Base-by-base conservation (phyloP, 2,797 vertebrate species). In the Pantherophis vulpinus region DNA sequence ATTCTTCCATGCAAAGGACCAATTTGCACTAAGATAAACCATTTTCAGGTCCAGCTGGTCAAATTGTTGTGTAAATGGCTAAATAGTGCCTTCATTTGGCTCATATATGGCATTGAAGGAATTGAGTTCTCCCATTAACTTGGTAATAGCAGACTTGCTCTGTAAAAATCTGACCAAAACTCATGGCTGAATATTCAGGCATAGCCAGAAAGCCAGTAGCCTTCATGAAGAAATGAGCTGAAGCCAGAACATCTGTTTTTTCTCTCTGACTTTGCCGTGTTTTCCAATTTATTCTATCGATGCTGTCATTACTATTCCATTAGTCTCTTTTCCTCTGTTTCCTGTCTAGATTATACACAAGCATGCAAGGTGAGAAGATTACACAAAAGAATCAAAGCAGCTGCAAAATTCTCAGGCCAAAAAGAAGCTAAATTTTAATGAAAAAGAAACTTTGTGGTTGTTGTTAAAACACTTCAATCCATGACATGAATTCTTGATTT, bases 241-340 rank as follows among this genome's bases (percentile, higher is more conserved):
- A 58, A 94, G 96, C 95, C 96, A 96, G 91, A 1, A 20, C 95
- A 94, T 95, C 94, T 95, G 91, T 89, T 95, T 92, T 86, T 86
- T 90, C 88, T 95, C 54, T 90, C 90, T 92, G 94, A 5, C 89
- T 93, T 86, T 14, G 88, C 91, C 92, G 89, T 27, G 0, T 5
- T 29, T 0, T 10, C 79, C 86, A 18, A 54, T 95, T 92, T 6
- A 32, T 91, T 93, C 74, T 92, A 60, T 88, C 27, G 27, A 66
- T 83, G 4, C 0, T 51, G 55, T 74, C 66, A 47, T 61, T 91
- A 1, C 29, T 79, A 18, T 86, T 94, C 92, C 90, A 92, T 9
- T 58, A 63, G 1, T 0, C 29, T 83, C 32, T 55, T 54, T 59
- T 16, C 11, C 29, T 54, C 14, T 55, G 20, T 92, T 32, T 27